Base-by-base conservation (phyloP, 2,113 vertebrate genomes). In the Pterophyllum scalare region DNA sequence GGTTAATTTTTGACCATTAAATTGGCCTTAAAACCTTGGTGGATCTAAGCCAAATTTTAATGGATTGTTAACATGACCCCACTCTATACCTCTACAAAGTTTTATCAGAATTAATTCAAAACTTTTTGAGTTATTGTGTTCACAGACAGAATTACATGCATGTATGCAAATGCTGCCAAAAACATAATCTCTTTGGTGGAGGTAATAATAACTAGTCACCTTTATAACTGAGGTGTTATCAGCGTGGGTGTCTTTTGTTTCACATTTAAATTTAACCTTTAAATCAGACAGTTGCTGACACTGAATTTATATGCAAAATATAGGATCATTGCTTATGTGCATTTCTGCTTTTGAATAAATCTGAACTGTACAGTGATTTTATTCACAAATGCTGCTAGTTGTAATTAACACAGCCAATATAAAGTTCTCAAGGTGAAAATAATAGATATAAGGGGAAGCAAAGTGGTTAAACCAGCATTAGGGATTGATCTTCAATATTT, bases 401-500 rank as follows among this genome's bases (percentile, higher is more conserved):
- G 8, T 10, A 35, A 8, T 7, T 20, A 35, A 8, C 10, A 52
- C 28, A 38, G 7, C 20, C 10, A 52, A 54, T 61, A 31, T 8
- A 82, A 77, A 19, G 11, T 33, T 28, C 4, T 15, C 3, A 24
- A 9, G 19, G 2, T 52, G 15, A 62, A 31, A 70, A 64, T 26
- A 59, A 67, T 4, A 20, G 60, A 26, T 58, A 59, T 24, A 38
- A 28, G 15, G 1, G 9, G 15, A 49, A 59, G 7, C 61, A 26
- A 78, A 59, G 40, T 26, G 4, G 2, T 77, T 70, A n/a, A 54
- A 17, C 46, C 38, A 22, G 56, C 59, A 40, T 54, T 40, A 40
- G 17, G 31, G 26, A 67, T 59, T 49, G 19, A 28, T 67, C 40
- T 14, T 72, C 31, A 79, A 84, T 58, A 72, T 79, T 24, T 62